Conservation (phyloP, 2,888 invertebrate species). For the Yponomeuta sedellus region DNA sequence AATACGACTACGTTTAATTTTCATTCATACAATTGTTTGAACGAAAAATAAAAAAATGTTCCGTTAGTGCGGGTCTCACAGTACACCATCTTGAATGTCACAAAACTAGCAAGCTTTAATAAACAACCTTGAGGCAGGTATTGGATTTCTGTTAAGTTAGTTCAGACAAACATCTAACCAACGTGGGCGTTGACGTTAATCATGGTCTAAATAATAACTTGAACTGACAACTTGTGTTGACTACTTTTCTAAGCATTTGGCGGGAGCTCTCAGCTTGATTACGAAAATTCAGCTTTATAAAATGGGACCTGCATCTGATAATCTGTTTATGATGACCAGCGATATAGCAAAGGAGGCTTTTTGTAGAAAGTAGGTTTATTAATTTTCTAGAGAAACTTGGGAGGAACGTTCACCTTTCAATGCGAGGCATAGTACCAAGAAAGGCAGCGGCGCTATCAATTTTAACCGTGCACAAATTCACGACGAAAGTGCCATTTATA, state of each 20-base stretch:
- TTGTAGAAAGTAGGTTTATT: too few species aligned
- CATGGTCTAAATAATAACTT: slow-evolving; percentile 14
- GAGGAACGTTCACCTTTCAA: neutral
- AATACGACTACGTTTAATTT: too few species aligned
- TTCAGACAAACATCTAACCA: neutral
- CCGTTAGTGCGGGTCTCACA: too few species aligned
- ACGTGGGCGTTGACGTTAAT: slow-evolving; percentile 15
- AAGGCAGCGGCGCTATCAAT: too few species aligned
- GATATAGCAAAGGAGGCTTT: too few species aligned
- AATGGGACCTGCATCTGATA: too few species aligned
- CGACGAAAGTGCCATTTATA: neutral
- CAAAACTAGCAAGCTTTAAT: neutral
- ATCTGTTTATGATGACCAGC: too few species aligned
- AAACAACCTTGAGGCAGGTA: slow-evolving; percentile 18
- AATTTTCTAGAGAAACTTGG: neutral
- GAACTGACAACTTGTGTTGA: neutral
- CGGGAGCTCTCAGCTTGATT: neutral
- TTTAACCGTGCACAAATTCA: too few species aligned
- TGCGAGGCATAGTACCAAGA: neutral
- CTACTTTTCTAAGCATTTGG: neutral
- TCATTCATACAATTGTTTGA: too few species aligned
- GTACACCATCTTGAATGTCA: too few species aligned
- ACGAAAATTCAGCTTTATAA: too few species aligned
- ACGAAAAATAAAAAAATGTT: too few species aligned
- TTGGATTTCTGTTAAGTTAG: slow-evolving; percentile 18